A percentile compares a stretch with the other conserved stretches of the same genome.
Evolutionary conservation across 2,888 invertebrate genomes (phyloP).

Genomic region (Mimachlamys varia): DNA sequence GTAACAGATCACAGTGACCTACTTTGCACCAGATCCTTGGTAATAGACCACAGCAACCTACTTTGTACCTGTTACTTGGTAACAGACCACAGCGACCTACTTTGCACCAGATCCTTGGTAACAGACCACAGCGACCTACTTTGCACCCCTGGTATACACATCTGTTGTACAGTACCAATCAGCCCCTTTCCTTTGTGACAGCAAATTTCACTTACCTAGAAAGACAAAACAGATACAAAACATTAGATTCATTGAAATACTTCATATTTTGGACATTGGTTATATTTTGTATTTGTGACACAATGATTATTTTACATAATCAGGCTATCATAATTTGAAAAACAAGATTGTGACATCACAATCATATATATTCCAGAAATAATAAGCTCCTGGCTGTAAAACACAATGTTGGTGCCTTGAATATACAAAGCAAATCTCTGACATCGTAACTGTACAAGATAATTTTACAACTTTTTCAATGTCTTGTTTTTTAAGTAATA

Average conservation of each 20-base stretch:
- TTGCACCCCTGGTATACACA: neutral
- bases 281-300: neutral
- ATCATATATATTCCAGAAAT: no score
- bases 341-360: no score
- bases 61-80: neutral
- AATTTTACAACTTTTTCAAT: no score
- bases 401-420: no score
- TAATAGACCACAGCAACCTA: no score
- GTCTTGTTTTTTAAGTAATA: no score
- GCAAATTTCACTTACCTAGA: neutral
- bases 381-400: no score
- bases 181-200: neutral
- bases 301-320: no score
- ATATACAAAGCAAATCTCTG: no score
- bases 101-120: no score
- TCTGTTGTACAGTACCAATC: neutral
- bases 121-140: neutral
- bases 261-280: neutral
- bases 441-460: no score
- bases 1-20: neutral
- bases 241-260: neutral
- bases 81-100: neutral
- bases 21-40: neutral
- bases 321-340: no score
- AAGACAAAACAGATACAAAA: neutral